A percentile compares a stretch with the other conserved stretches of the same genome.
These are phyloP conservation scores for Maccullochella peelii DNA, from an alignment of 2,113 vertebrate species.

Conservation along the genomic window DNA sequence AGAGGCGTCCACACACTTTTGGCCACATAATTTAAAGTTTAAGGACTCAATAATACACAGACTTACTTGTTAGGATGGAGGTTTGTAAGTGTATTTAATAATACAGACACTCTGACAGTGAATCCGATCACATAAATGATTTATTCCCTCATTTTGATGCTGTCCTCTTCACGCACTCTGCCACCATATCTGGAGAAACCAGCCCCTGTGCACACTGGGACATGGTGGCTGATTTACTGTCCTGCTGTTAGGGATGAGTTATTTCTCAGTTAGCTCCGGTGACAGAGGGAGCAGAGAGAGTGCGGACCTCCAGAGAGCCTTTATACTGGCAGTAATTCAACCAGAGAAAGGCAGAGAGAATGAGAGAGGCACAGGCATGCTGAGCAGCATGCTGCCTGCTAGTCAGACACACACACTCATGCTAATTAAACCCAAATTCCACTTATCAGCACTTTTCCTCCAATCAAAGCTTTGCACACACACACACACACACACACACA, in stretches of 20 bases:
- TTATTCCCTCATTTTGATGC: constrained; percentile 35
- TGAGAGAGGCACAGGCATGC: constrained; percentile 15
- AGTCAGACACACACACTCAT: constrained; percentile 51
- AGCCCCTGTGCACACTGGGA: constrained; percentile 47
- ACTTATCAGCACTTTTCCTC: constrained; percentile 60
- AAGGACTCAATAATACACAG: not conserved
- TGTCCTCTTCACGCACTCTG: constrained; percentile 13
- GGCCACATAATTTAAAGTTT: not conserved
- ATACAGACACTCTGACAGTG: constrained; percentile 1
- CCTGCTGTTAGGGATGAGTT: constrained; percentile 53
- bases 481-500: not conserved
- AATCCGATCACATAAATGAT: constrained; percentile 29
- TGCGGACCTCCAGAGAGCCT: constrained; percentile 57
- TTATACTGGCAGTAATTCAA: constrained; percentile 68
- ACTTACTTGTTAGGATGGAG: not conserved
- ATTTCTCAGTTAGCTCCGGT: constrained; percentile 56
- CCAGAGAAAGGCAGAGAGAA: constrained; percentile 43
- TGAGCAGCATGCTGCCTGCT: constrained; percentile 51
- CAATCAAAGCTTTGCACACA: not conserved
- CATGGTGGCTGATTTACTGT: constrained; percentile 58
- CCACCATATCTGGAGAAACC: constrained; percentile 50
- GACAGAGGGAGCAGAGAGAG: constrained; percentile 53
- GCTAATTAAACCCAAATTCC: constrained; percentile 71
- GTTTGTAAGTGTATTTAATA: constrained; percentile 7
- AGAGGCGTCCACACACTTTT: constrained; percentile 2